Conservation (phyloP, 2,797 vertebrate genomes). For the Diplodus puntazzo region DNA sequence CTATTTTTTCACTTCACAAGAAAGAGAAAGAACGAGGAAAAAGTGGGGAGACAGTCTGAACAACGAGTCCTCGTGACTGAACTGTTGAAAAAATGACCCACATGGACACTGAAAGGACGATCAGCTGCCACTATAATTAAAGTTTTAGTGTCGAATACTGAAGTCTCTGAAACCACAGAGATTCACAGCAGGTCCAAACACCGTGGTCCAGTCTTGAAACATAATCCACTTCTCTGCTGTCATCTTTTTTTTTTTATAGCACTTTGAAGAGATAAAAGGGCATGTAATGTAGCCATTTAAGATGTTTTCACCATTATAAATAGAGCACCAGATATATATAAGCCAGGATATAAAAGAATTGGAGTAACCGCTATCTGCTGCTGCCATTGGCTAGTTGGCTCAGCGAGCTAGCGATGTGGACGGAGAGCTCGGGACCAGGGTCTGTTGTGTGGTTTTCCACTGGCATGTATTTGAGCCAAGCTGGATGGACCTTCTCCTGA, state of each 20-base stretch:
- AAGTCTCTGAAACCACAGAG: neutral
- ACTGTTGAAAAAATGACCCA: neutral
- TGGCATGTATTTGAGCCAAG: too few relatives aligned
- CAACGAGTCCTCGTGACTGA: neutral
- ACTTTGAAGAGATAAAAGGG: too few relatives aligned
- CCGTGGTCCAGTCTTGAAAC: neutral
- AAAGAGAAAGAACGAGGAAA: neutral
- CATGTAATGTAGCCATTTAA: too few relatives aligned
- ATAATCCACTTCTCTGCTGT: neutral
- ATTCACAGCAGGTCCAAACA: neutral
- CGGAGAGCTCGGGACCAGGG: too few relatives aligned
- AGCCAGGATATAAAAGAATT: too few relatives aligned
- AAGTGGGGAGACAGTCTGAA: neutral
- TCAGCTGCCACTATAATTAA: neutral
- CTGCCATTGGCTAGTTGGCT: too few relatives aligned
- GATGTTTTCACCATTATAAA: too few relatives aligned
- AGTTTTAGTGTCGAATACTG: neutral
- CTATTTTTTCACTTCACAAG: slow-evolving; percentile 18
- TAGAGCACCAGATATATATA: too few relatives aligned
- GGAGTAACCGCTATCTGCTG: too few relatives aligned
- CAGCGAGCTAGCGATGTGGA: too few relatives aligned
- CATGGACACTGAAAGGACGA: neutral
- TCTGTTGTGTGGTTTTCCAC: too few relatives aligned
- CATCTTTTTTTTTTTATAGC: neutral
- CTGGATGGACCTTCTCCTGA: too few relatives aligned